Conservation (phyloP, 2,888 invertebrate species). For the Drosophila bunnanda region DNA sequence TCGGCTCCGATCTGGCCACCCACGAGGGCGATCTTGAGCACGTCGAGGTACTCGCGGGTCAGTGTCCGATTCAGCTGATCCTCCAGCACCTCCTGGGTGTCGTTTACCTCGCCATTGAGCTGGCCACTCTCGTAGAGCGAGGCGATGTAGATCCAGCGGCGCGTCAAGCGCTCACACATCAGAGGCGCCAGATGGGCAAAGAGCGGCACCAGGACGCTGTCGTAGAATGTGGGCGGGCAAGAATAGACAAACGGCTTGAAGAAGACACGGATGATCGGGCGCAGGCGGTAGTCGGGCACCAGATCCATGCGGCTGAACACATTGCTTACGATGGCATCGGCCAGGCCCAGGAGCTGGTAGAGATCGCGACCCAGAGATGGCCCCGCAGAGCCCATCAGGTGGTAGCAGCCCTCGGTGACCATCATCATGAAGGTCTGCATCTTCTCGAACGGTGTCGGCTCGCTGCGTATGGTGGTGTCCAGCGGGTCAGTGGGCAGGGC, state of each 20-base stretch:
- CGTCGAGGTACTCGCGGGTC: constrained; percentile 94
- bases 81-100: constrained; percentile 91
- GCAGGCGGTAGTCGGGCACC: constrained; percentile 93
- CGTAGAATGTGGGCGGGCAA: constrained; percentile 93
- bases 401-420: constrained; percentile 92
- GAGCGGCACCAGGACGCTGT: constrained; percentile 91
- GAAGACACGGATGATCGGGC: constrained; percentile 93
- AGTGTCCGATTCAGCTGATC: constrained; percentile 94
- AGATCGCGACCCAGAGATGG: constrained; percentile 93
- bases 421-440: constrained; percentile 93
- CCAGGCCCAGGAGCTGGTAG: constrained; percentile 91
- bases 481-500: constrained; percentile 84
- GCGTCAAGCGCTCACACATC: constrained; percentile 89
- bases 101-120: constrained; percentile 89
- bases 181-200: constrained; percentile 91
- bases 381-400: constrained; percentile 91
- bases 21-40: constrained; percentile 90
- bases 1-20: constrained; percentile 87
- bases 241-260: constrained; percentile 93
- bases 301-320: constrained; percentile 85
- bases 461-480: constrained; percentile 85
- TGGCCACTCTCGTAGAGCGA: constrained; percentile 91
- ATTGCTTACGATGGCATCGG: constrained; percentile 90
- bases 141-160: constrained; percentile 92
- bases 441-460: constrained; percentile 88